Percentiles rank a stretch among this genome's conserved stretches.
Conservation (phyloP, 2,888 invertebrate genomes). For the Aleiodes alternator region DNA sequence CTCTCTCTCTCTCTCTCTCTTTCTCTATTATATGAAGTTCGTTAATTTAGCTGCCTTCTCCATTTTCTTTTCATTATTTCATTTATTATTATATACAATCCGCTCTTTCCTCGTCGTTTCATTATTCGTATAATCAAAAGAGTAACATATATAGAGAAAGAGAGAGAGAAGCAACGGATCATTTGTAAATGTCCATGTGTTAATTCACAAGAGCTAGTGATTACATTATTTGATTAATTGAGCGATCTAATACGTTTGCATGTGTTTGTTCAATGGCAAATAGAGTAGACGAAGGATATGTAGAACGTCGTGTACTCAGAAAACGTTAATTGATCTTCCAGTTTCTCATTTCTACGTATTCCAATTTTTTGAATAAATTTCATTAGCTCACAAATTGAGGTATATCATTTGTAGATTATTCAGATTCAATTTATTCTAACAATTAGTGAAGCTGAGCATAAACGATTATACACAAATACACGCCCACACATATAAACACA, state of each 20-base stretch:
- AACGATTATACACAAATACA: no score
- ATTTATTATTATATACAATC: slow-evolving; percentile 24
- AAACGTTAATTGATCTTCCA: slow-evolving; percentile 12
- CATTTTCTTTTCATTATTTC: slow-evolving; percentile 31
- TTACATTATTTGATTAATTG: slow-evolving; percentile 54
- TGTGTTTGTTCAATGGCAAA: neutral
- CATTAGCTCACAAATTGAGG: neutral
- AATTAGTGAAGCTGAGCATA: no score
- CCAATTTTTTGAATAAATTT: slow-evolving; percentile 12
- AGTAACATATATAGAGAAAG: slow-evolving; percentile 7
- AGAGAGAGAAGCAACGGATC: neutral
- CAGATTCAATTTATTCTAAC: no score
- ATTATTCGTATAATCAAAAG: slow-evolving; percentile 23
- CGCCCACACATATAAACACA: no score
- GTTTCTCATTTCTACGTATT: neutral
- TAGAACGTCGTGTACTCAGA: neutral
- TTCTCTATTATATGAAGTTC: slow-evolving; percentile 34
- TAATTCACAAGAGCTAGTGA: slow-evolving; percentile 47
- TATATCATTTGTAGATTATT: no score
- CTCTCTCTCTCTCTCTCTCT: neutral
- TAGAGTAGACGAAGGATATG: no score
- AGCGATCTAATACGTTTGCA: slow-evolving; percentile 19
- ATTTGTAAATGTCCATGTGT: slow-evolving; percentile 47
- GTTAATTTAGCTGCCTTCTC: slow-evolving; percentile 39
- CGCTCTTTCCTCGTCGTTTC: neutral